phyloP scores from a whole-genome alignment of 2,888 invertebrate species.

The Erebia aethiops region DNA sequence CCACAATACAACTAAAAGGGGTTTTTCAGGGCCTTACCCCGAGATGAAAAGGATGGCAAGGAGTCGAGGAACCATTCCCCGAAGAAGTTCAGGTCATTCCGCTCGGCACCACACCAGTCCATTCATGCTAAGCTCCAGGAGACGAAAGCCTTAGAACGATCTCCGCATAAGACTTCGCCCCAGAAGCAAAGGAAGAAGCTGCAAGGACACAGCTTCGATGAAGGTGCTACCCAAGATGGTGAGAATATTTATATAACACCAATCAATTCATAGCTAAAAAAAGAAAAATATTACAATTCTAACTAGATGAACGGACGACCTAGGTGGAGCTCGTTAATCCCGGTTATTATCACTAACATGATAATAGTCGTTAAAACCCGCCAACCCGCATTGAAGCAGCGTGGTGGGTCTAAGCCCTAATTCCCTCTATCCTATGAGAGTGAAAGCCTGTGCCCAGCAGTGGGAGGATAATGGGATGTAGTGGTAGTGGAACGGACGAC shows the following conservation, averaged over 20 bases:
- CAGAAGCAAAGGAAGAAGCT: slow-evolving; percentile 83
- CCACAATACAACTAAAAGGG: not conserved
- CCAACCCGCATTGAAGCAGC: too few species aligned
- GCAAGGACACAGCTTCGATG: slow-evolving; percentile 78
- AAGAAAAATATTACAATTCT: too few species aligned
- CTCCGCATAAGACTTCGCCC: slow-evolving; percentile 84
- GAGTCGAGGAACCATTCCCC: slow-evolving; percentile 89
- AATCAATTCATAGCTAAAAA: too few species aligned
- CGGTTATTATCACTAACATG: too few species aligned
- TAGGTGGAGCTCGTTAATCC: too few species aligned
- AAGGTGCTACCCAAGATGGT: slow-evolving; percentile 79
- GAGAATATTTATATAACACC: slow-evolving; percentile 26
- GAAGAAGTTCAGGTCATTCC: slow-evolving; percentile 84
- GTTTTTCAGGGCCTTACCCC: slow-evolving; percentile 86
- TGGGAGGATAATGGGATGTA: too few species aligned
- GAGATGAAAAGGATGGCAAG: slow-evolving; percentile 94
- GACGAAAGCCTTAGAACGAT: slow-evolving; percentile 84
- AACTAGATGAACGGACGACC: too few species aligned
- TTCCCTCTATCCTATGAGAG: too few species aligned
- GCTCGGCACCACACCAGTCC: slow-evolving; percentile 82
- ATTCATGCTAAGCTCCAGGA: slow-evolving; percentile 83
- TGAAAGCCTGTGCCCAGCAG: too few species aligned
- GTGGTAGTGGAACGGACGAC: too few species aligned
- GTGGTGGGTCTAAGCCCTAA: too few species aligned
- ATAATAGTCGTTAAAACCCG: too few species aligned